Conservation (phyloP, 2,797 vertebrate genomes). For the Tokudaia muenninki region DNA sequence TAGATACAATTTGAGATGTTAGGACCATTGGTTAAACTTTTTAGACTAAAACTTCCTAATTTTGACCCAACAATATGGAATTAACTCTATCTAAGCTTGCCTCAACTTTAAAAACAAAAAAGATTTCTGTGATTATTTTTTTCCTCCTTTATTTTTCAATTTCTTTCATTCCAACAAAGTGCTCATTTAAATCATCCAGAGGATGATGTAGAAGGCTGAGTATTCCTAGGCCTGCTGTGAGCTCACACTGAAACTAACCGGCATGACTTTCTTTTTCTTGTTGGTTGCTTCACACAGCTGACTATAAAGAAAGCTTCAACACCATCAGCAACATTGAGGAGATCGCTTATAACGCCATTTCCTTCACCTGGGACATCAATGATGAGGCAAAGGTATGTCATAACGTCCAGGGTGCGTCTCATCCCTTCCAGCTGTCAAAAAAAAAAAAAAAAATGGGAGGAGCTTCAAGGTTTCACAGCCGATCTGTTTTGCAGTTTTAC, state of each 20-base stretch:
- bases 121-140: slow-evolving; percentile 13
- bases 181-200: not conserved
- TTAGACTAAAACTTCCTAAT: not conserved
- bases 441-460: slow-evolving; percentile 63
- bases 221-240: not conserved
- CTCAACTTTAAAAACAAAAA: not conserved
- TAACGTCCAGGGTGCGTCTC: not conserved
- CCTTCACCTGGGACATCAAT: slow-evolving; percentile 99
- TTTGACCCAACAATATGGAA: not conserved
- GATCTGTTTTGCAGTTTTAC: slow-evolving; percentile 64
- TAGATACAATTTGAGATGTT: not conserved
- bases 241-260: not conserved
- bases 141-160: not conserved
- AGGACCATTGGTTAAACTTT: slow-evolving; percentile 11
- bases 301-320: slow-evolving; percentile 99
- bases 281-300: slow-evolving; percentile 89
- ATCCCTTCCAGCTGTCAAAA: slow-evolving; percentile 8
- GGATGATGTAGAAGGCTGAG: not conserved
- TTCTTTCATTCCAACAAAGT: not conserved
- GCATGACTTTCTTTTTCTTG: not conserved
- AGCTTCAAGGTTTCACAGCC: slow-evolving; percentile 65
- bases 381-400: slow-evolving; percentile 97
- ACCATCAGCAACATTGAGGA: slow-evolving; percentile 99
- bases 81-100: not conserved
- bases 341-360: slow-evolving; percentile 98